These are phyloP conservation scores for Acleris literana DNA, from an alignment of 2,888 invertebrate genomes.

Conservation along the genomic window DNA sequence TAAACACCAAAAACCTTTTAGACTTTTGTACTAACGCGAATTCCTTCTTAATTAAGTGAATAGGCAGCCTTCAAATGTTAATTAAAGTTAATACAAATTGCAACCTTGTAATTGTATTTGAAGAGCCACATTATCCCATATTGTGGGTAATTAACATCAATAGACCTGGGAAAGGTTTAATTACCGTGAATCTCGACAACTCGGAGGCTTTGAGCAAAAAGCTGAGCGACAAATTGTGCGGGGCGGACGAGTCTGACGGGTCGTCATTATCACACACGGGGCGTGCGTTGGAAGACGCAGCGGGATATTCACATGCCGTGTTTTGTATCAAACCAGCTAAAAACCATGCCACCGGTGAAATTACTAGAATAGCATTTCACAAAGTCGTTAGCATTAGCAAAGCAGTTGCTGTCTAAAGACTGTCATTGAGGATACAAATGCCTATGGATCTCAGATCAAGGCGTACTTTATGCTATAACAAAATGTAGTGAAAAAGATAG, in stretches of 20 bases:
- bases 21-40: conserved; percentile 13
- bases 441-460: no score
- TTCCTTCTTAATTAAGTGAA: neutral
- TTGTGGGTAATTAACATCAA: conserved; percentile 47
- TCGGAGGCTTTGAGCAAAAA: conserved; percentile 58
- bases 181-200: conserved; percentile 58
- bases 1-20: conserved; percentile 26
- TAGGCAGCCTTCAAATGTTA: neutral
- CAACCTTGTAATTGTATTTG: conserved; percentile 27
- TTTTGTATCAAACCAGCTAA: neutral
- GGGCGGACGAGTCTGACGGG: conserved; percentile 43
- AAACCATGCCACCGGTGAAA: no score
- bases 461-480: no score
- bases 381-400: no score
- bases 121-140: conserved; percentile 36
- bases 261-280: conserved; percentile 61
- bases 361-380: no score
- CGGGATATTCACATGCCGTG: neutral
- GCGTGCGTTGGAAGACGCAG: conserved; percentile 44
- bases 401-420: no score
- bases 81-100: conserved; percentile 3
- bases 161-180: conserved; percentile 61
- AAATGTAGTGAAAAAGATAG: no score
- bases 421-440: no score
- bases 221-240: conserved; percentile 63